Percentiles rank a stretch among this genome's conserved stretches.
Evolutionary conservation across 2,888 invertebrate species (phyloP).

Genomic region (Zaprionus lineosus): DNA sequence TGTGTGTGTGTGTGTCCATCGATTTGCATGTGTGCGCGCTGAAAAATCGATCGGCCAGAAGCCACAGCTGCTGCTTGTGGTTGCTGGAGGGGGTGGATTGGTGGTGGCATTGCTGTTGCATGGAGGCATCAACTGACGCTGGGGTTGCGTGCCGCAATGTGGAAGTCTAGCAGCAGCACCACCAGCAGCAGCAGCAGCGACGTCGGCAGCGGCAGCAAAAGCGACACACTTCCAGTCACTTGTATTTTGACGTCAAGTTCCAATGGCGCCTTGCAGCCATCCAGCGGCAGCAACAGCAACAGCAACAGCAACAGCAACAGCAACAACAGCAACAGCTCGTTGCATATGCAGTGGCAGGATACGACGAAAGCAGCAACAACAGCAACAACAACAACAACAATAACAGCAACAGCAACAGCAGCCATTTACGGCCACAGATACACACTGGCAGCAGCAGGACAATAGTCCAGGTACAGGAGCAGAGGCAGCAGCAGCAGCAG

Average conservation of each 20-base stretch:
- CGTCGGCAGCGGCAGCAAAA: constrained; percentile 38
- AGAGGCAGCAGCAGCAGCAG: neutral
- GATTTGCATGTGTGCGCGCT: constrained; percentile 54
- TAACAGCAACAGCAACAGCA: constrained; percentile 36
- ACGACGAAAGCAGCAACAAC: constrained; percentile 28
- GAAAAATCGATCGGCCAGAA: constrained; percentile 78
- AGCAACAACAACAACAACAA: constrained; percentile 25
- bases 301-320: constrained; percentile 16
- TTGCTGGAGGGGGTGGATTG: constrained; percentile 33
- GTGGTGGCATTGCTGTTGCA: constrained; percentile 42
- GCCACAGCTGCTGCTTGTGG: constrained; percentile 68
- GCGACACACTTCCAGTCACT: constrained; percentile 77
- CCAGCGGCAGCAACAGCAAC: constrained; percentile 47
- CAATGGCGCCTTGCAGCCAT: constrained; percentile 71
- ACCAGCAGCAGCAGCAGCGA: constrained; percentile 22
- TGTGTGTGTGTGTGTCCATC: constrained; percentile 26
- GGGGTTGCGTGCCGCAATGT: constrained; percentile 73
- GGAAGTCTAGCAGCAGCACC: constrained; percentile 50
- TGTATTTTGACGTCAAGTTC: constrained; percentile 73
- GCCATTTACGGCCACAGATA: constrained; percentile 48
- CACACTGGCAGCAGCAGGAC: constrained; percentile 50
- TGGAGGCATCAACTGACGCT: constrained; percentile 34
- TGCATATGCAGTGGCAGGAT: constrained; percentile 70
- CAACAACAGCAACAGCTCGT: constrained; percentile 39
- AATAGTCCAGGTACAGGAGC: constrained; percentile 2